Base-by-base conservation (phyloP, 1,140 invertebrate species). In the Goniozus legneri region DNA sequence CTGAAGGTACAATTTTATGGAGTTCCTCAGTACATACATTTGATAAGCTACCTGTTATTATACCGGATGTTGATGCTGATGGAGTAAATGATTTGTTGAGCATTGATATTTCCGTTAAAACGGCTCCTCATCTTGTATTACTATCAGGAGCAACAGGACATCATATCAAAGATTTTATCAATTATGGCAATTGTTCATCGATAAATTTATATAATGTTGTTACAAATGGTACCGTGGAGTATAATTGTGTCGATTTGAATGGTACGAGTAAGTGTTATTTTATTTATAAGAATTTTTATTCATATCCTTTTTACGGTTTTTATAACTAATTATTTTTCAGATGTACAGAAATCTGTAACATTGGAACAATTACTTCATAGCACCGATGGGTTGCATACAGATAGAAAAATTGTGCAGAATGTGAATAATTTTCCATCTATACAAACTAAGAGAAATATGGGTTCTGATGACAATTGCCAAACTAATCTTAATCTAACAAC, bases 61-160 rank as follows among this genome's bases (percentile, higher is more conserved):
- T 88, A 34, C 81, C 84, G 21, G 88, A 90, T 66, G 71, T 88
- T 16, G 80, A 89, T 70, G 77, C 77, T 2, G 87, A 90, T 71
- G 78, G 78, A 38, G 76, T 86, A 1, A 75, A 80, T 57, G 88
- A 89, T 58, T 71, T 90, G 21, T 60, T 88, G 10, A 80, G 54
- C 78, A 37, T 73, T 56, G 79, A 75, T n/a, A 64, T 82, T 30
- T 67, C 62, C n/a, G 63, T 65, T 12, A 73, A 75, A 51, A 67
- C 65, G 32, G 76, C 77, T 49, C 75, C 80, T 14, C 79, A 78
- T 44, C 56, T 88, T 6, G 68, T 85, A 1, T 64, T 88, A 44
- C 67, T 88, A 36, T 86, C 84, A 34, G 85, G 85, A 35, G 70
- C 65, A 18, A 81, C 65, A 50, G 84, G 84, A 2, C 76, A 77